These are phyloP conservation scores for Volucella zonaria DNA, from an alignment of 2,888 invertebrate species.

Conservation along the genomic window DNA sequence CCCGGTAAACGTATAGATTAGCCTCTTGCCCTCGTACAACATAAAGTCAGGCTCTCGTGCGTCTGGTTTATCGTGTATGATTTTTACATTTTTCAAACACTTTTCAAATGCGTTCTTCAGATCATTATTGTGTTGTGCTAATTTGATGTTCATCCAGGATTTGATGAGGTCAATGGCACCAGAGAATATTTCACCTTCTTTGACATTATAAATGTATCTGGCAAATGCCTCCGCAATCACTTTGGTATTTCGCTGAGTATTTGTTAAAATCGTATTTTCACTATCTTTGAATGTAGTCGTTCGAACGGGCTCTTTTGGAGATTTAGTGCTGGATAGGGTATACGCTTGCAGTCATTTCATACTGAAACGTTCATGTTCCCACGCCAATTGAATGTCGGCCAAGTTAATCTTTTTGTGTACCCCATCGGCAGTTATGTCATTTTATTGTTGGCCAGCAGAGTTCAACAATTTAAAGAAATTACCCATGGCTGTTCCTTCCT, in stretches of 20 bases:
- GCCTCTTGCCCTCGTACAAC: no score
- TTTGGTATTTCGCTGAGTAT: conserved; percentile 85
- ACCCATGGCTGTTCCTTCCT: conserved; percentile 92
- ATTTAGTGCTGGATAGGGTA: conserved; percentile 90
- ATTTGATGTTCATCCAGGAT: conserved; percentile 90
- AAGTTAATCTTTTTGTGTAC: no score
- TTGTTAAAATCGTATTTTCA: conserved; percentile 76
- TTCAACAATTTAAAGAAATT: no score
- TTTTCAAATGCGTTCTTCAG: no score
- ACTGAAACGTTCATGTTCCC: conserved; percentile 99
- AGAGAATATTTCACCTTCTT: conserved; percentile 87
- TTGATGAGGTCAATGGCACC: conserved; percentile 89
- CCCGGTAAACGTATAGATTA: no score
- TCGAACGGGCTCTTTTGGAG: conserved; percentile 79
- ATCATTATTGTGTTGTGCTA: no score
- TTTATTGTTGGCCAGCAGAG: no score
- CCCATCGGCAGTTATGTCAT: no score
- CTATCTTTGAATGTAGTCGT: conserved; percentile 80
- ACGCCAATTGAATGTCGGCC: conserved; percentile 94
- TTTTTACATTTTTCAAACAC: no score
- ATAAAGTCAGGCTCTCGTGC: no score
- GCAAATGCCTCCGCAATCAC: conserved; percentile 93
- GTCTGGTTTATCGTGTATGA: no score
- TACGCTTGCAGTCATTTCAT: conserved; percentile 95
- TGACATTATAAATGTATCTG: conserved; percentile 90